Conservation (phyloP, 1,140 invertebrate species). For the Heterodera schachtii region DNA sequence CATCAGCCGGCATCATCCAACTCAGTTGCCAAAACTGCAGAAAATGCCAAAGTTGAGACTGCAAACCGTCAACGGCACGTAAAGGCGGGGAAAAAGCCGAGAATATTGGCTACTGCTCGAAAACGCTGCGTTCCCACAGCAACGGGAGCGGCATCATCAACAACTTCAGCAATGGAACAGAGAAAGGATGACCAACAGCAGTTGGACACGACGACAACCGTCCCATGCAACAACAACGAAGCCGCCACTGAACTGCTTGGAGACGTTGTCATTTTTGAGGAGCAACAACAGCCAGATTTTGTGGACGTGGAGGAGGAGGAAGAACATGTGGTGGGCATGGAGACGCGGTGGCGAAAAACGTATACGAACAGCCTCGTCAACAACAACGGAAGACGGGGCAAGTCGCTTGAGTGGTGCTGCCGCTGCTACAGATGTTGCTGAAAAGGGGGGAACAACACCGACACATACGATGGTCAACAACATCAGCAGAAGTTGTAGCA, state of each 20-base stretch:
- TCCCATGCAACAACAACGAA: too few relatives aligned
- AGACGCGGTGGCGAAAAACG: slow-evolving; percentile 23
- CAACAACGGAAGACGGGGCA: not conserved
- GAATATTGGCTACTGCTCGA: not conserved
- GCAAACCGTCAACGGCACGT: too few relatives aligned
- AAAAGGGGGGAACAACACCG: not conserved
- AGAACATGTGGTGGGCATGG: not conserved
- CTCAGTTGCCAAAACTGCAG: too few relatives aligned
- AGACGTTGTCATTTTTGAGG: too few relatives aligned
- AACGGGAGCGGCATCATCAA: too few relatives aligned
- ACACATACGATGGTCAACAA: not conserved
- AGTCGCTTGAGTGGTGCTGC: too few relatives aligned
- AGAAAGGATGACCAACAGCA: not conserved
- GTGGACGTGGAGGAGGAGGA: not conserved
- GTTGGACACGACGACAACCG: too few relatives aligned
- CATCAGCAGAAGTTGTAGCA: too few relatives aligned
- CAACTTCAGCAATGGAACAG: not conserved
- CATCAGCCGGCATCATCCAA: too few relatives aligned
- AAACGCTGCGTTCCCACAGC: not conserved
- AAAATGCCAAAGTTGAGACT: too few relatives aligned
- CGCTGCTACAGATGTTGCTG: too few relatives aligned
- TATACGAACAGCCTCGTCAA: slow-evolving; percentile 11
- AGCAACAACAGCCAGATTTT: not conserved
- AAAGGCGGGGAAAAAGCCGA: not conserved
- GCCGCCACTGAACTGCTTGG: too few relatives aligned